These are phyloP conservation scores for Oasisia sp. DNA, from an alignment of 2,888 invertebrate species.

Conservation along the genomic window DNA sequence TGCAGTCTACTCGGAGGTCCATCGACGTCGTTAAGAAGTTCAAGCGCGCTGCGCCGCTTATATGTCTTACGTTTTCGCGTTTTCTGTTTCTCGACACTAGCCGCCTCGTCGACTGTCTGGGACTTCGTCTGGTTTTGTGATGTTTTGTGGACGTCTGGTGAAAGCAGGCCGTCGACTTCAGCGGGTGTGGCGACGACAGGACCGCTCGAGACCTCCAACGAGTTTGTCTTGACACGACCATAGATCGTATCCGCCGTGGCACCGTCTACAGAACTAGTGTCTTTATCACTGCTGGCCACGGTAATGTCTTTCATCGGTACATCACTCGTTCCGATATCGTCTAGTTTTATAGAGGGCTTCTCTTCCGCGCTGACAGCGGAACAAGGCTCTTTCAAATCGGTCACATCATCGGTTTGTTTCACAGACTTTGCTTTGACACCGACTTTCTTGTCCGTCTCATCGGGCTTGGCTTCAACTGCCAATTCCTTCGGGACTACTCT, in stretches of 20 bases:
- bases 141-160: background rate
- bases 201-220: too few relatives aligned
- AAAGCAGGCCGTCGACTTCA: background rate
- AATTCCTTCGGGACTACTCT: too few relatives aligned
- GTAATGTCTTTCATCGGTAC: background rate
- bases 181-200: background rate
- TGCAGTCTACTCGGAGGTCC: background rate
- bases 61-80: background rate
- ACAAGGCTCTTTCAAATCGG: background rate
- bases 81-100: background rate
- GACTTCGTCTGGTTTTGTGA: background rate
- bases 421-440: background rate
- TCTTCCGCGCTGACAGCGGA: background rate
- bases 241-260: background rate
- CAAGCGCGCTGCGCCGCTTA: background rate
- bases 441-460: background rate
- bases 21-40: background rate
- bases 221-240: background rate
- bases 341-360: background rate
- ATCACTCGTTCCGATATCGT: background rate
- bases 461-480: background rate
- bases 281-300: background rate
- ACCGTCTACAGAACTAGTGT: background rate
- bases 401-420: background rate
- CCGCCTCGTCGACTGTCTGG: background rate